Evolutionary conservation across 1,140 invertebrate species (phyloP).

Genomic region (Heliconius hewitsoni): DNA sequence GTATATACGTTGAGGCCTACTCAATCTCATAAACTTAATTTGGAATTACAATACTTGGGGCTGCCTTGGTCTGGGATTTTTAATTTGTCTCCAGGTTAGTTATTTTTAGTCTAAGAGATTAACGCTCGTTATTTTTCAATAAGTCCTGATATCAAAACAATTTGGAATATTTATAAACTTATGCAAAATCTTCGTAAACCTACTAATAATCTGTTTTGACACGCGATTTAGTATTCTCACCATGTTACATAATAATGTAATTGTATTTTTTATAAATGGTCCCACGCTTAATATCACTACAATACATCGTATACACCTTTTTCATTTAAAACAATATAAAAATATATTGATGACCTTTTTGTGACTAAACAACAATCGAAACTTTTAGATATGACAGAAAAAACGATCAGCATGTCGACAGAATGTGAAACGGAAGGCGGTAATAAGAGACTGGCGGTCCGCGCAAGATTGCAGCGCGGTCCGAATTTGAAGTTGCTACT

Average conservation of each 20-base stretch:
- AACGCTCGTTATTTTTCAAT: no score
- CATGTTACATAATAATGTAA: no score
- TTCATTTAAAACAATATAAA: no score
- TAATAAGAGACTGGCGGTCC: slow-evolving; percentile 85
- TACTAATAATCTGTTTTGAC: no score
- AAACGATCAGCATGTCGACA: slow-evolving; percentile 84
- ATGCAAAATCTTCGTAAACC: no score
- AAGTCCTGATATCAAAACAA: no score
- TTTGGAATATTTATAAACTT: no score
- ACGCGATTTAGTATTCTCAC: no score
- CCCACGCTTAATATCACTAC: no score
- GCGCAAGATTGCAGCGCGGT: slow-evolving; percentile 84
- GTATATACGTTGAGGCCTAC: slow-evolving; percentile 85
- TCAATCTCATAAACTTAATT: slow-evolving; percentile 82
- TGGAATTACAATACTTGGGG: slow-evolving; percentile 87
- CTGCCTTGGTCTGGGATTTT: slow-evolving; percentile 87
- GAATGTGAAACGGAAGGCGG: slow-evolving; percentile 85
- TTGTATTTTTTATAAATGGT: no score
- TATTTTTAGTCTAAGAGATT: not conserved
- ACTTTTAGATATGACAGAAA: slow-evolving; percentile 59
- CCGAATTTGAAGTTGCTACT: slow-evolving; percentile 85
- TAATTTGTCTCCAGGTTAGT: slow-evolving; percentile 84
- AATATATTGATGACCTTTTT: no score
- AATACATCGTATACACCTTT: no score
- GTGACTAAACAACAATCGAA: not conserved